A percentile compares a stretch with the other conserved stretches of the same genome.
Conservation (phyloP, 2,888 invertebrate species). For the Helobdella robusta region DNA sequence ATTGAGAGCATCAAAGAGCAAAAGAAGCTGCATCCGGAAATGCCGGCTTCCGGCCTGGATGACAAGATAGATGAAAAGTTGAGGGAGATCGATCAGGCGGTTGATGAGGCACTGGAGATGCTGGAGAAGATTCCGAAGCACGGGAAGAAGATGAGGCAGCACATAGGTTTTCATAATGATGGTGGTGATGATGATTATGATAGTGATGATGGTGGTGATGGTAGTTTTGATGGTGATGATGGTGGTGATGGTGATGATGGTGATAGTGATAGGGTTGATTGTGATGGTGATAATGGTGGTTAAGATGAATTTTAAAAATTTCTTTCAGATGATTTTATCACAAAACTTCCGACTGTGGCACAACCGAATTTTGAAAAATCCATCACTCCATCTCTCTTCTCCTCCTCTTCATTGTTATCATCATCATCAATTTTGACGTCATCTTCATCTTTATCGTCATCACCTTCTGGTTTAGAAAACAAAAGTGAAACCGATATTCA, state of each 20-base stretch:
- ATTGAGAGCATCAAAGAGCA: background rate
- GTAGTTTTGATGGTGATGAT: background rate
- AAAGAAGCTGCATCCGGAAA: background rate
- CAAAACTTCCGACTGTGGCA: background rate
- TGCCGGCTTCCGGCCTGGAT: background rate
- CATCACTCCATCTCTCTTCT: too few species aligned
- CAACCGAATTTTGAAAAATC: too few species aligned
- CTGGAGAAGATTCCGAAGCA: conserved; percentile 24
- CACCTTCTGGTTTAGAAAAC: too few species aligned
- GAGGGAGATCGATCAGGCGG: conserved; percentile 13
- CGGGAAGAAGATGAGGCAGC: conserved; percentile 22
- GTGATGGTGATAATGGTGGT: too few species aligned
- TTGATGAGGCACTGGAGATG: conserved; percentile 15
- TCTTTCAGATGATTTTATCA: background rate
- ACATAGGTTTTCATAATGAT: conserved; percentile 18
- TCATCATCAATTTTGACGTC: too few species aligned
- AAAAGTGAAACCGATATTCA: too few species aligned
- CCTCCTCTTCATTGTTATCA: too few species aligned
- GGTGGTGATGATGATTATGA: too few species aligned
- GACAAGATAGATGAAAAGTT: conserved; percentile 2
- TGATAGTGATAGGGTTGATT: too few species aligned
- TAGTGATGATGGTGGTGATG: too few species aligned
- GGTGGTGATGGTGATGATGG: background rate
- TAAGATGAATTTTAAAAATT: too few species aligned
- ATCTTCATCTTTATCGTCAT: too few species aligned